Evolutionary conservation across 53 echinoderm and acorn worm species (phyloP), one percentile per base, ranked within the genome.

Genomic region (Paelopatides confundens): DNA sequence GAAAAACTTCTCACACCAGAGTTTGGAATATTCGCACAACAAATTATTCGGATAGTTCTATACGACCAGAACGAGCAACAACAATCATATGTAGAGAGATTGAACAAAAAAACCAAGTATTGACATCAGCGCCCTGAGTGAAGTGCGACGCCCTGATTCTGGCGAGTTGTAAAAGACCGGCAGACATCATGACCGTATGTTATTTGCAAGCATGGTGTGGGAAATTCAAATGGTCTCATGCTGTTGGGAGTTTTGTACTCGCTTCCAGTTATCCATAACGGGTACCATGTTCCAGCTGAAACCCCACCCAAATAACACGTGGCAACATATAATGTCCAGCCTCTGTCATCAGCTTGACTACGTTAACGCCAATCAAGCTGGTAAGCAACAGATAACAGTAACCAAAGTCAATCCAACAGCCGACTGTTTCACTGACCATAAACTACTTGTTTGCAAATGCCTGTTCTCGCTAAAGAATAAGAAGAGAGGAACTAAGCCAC

Each of bases 271-370:
- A 1, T 9, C 66, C n/a, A 64, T 85, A 9, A 85, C 1, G 66
- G 85, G 85, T 12, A 64, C 66, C 36, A 85, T 85, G 85, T 85
- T 85, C 66, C 14, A 64, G n/a, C n/a, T 85, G 21, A 85, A 85
- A 34, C 67, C 67, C 34, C 85, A 21, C 15, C 39, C 65, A 34
- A 85, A 85, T 28, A 85, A 85, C 35, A 85, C 66, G 7, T 85
- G 85, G 65, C 85, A 85, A 85, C 85, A 85, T 65, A n/a, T 38
- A 30, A 66, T 31, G 9, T 85, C 85, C n/a, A 62, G 31, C 30
- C 85, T 33, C 85, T 85, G 85, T 66, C 85, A 85, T 12, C 85
- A 85, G 51, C 12, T 85, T 11, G 85, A 85, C n/a, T 65, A 85
- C 63, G 18, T 58, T 71, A 6, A 14, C 9, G 71, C 71, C 71